Evolutionary conservation across 2,797 vertebrate genomes (phyloP), one percentile per base, ranked within the genome.

Genomic region (Danio aesculapii): DNA sequence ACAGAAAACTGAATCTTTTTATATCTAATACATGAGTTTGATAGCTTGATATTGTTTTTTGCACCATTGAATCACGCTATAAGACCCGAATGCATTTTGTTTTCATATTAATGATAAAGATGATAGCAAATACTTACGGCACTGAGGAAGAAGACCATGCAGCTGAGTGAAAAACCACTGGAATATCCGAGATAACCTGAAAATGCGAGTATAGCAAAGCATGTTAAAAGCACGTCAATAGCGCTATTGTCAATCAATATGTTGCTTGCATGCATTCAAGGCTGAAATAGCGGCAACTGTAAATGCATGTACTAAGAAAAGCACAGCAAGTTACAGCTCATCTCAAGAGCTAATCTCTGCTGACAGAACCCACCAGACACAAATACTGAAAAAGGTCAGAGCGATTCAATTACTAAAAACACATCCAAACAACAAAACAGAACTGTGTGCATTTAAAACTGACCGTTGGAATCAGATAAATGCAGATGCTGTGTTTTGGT

Each of bases 151-250:
- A 99, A 99, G 84, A 96, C 95, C 98, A 99, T 99, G 89, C 98
- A 99, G 93, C 96, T 96, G 86, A 99, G 97, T 11, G 98, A 99
- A 91, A 99, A 99, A 16, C 98, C 98, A 0, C 98, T 99, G 90
- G 97, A 92, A 8, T 99, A 99, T 77, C 98, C 98, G 0, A 99
- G 95, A 90, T 99, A 99, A 85, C 98, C 98, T 99, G 92, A 43
- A 77, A 64, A 86, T 80, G 81, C 11, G 59, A 44, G 73, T 49
- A 83, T 19, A 81, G 44, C 64, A 6, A 43, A 19, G 58, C 17
- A 14, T 39, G 53, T 83, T 59, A 83, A 19, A 43, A 19, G 13
- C 8, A 0, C 21, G 4, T 16, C 55, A 74, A 30, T 6, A 5
- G 71, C 30, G 47, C 62, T 19, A 71, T 14, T 66, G 61, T 13